Evolutionary conservation across 1,140 invertebrate species (phyloP), one percentile per base, ranked within the genome.

Genomic region (Drosophila melanica): DNA sequence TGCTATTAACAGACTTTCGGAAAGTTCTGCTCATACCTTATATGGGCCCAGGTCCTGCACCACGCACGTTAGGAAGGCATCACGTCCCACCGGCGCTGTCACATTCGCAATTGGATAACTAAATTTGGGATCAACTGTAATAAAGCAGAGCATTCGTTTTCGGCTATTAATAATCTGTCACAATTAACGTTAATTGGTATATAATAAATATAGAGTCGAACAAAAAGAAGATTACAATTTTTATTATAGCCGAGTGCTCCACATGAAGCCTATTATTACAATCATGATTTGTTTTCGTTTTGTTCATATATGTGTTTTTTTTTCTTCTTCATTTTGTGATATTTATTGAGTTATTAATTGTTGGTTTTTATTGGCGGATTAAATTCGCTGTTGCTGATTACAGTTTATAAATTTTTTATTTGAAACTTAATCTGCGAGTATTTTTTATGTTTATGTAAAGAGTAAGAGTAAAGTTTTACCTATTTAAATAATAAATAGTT

Each of bases 11-110:
- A 64, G 72, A 69, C 66, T 33, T 45, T 45, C 45, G 11, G 16
- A 10, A 4, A 7, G 10, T n/a, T 14, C 6, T 14, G 14, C 39
- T 16, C 90, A 93, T 93, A 97, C 97, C 95, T 97, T 97, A 92
- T 96, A 97, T 3, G 94, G 93, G 27, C 94, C 96, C 51, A 98
- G 93, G 91, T 97, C 96, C 90, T 97, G 94, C 6, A 97, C 96
- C 23, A 96, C 93, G 80, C 97, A 98, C 18, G 95, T 94, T 23
- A 98, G 93, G 45, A 95, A 94, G 1, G 96, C 97, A 92, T 98
- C 97, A 76, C 97, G 93, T 54, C 97, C 96, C 44, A 97, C 94
- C 8, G 97, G 94, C 20, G 95, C 95, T 42, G 97, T 98, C 72
- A 96, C 95, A 92, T 98, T 98, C 69, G 93, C 93, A 84, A 98